Conservation (phyloP, 2,113 vertebrate species). For the Corynorhinus townsendii region DNA sequence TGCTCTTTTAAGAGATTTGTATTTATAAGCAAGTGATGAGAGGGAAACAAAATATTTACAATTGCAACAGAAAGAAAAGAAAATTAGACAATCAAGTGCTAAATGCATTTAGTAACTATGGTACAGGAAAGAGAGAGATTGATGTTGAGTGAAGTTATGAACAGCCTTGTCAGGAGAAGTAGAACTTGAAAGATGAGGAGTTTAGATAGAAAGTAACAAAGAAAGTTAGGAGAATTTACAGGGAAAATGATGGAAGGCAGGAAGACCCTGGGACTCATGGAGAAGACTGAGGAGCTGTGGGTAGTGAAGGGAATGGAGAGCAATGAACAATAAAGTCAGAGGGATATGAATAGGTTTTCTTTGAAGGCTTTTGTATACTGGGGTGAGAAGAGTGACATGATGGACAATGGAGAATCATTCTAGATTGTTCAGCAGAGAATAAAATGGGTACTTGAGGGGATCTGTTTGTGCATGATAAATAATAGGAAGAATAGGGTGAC, state of each 20-base stretch:
- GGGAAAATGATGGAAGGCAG: neutral
- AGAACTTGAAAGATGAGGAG: neutral
- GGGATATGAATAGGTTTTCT: neutral
- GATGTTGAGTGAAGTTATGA: neutral
- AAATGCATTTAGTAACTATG: conserved; percentile 3
- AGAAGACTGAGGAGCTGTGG: neutral
- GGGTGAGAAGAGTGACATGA: neutral
- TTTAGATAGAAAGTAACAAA: neutral
- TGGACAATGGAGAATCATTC: neutral
- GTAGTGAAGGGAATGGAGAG: neutral
- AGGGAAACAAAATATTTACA: neutral
- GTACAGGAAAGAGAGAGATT: neutral
- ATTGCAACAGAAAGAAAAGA: conserved; percentile 17
- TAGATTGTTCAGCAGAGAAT: neutral
- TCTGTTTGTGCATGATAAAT: neutral
- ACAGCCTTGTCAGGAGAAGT: neutral
- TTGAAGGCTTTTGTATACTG: neutral
- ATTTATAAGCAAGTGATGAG: conserved; percentile 35
- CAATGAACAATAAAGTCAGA: neutral
- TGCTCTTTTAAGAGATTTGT: conserved; percentile 30
- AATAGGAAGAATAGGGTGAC: neutral
- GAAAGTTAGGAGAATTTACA: neutral
- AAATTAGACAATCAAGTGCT: neutral
- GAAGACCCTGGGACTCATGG: neutral
- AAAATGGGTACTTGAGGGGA: neutral